Evolutionary conservation across 2,888 invertebrate genomes (phyloP), one percentile per base, ranked within the genome.

Genomic region (Notocelia uddmanniana): DNA sequence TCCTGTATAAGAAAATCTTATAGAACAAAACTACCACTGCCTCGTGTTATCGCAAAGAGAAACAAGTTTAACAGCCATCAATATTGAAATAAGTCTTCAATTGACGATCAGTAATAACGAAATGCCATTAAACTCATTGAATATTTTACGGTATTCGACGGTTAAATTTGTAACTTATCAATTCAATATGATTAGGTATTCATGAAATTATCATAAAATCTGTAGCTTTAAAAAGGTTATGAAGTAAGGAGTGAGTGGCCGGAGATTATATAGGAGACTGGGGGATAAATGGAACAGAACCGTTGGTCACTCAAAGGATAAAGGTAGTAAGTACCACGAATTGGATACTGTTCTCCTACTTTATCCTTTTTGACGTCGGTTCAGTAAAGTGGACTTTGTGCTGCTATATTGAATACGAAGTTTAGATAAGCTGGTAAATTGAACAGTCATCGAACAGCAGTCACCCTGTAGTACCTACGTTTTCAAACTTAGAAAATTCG

Each of bases 161-260:
- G 8, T 5, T 26, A 2, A 26, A 26, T 31, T 31, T 31, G 8
- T 55, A 26, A 26, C 26, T 55, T n/a, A 26, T 26, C 55, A 26
- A 9, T n/a, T 55, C 9, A 55, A 55, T 23, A 55, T 23, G 8
- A 15, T 26, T 26, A 55, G 26, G n/a, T 26, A 55, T 55, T 26
- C 55, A 55, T 26, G 23, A 26, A 55, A 55, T 55, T 55, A 55
- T 55, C 26, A 55, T 55, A 26, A 55, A 55, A 26, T 26, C 55
- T 26, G n/a, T 55, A 55, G 26, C 55, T 54, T 54, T 6, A 9
- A n/a, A 26, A 21, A 26, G 23, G 9, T n/a, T 26, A n/a, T 21
- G 26, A 55, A 15, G 26, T n/a, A 55, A 26, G 15, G 26, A 55
- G 55, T n/a, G 26, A 55, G 15, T 26, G 55, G 26, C 26, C 55